phyloP scores from a whole-genome alignment of 2,797 vertebrate species.

The Falco biarmicus region DNA sequence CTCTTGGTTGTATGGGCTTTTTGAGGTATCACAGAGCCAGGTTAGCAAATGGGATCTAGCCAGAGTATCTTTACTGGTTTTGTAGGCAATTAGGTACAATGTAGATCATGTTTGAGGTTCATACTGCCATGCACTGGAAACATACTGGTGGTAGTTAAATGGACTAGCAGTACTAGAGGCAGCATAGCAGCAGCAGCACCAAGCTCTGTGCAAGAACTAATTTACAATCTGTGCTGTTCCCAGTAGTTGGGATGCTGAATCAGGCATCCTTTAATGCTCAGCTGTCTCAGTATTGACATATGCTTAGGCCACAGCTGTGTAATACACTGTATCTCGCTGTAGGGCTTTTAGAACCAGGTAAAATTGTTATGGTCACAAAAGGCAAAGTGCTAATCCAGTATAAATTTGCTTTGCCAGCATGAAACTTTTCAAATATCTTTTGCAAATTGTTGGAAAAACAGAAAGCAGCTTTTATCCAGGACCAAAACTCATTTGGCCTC shows the following conservation, averaged over 20 bases:
- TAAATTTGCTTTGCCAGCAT: background rate
- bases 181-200: background rate
- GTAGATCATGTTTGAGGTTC: background rate
- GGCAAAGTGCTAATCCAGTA: background rate
- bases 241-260: background rate
- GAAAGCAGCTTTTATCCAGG: background rate
- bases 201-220: background rate
- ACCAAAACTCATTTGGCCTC: background rate
- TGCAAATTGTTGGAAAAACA: background rate
- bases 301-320: background rate
- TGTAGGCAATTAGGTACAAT: background rate
- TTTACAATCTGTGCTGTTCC: background rate
- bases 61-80: background rate
- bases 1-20: background rate
- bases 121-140: background rate
- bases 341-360: background rate
- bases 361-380: background rate
- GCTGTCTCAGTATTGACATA: background rate
- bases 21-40: background rate
- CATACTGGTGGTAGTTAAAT: background rate
- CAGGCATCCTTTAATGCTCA: background rate
- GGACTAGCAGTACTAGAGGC: background rate
- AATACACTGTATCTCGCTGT: background rate
- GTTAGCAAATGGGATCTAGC: background rate
- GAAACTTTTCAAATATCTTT: background rate